A percentile compares a stretch with the other conserved stretches of the same genome.
Conservation (phyloP, 2,113 vertebrate species). For the Mellivora capensis region DNA sequence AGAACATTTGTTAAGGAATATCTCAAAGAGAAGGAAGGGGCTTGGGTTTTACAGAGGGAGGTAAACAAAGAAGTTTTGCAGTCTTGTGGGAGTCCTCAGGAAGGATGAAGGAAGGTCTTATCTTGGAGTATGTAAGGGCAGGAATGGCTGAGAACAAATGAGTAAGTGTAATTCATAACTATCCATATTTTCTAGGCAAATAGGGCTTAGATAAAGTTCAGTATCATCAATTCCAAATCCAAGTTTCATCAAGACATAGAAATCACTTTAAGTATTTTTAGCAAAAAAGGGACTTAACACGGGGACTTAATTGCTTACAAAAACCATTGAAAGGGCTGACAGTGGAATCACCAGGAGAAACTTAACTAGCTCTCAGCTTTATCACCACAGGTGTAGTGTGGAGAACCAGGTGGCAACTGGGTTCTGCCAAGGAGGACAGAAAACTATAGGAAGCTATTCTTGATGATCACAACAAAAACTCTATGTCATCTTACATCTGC, state of each 20-base stretch:
- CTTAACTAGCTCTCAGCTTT: neutral
- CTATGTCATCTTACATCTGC: neutral
- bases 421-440: neutral
- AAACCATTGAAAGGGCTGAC: neutral
- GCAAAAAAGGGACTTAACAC: neutral
- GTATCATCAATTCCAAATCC: neutral
- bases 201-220: neutral
- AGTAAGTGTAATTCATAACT: neutral
- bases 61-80: neutral
- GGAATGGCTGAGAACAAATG: neutral
- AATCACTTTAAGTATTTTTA: neutral
- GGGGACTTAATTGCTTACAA: neutral
- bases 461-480: neutral
- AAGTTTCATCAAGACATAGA: neutral
- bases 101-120: neutral
- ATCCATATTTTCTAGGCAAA: neutral
- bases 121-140: neutral
- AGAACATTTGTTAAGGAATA: neutral
- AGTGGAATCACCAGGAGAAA: neutral
- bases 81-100: neutral
- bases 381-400: neutral
- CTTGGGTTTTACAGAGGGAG: neutral
- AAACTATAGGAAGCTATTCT: neutral
- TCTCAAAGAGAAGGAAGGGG: neutral
- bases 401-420: neutral